Evolutionary conservation across 2,888 invertebrate species (phyloP), one percentile per base, ranked within the genome.

Genomic region (Spilosoma lubricipeda): DNA sequence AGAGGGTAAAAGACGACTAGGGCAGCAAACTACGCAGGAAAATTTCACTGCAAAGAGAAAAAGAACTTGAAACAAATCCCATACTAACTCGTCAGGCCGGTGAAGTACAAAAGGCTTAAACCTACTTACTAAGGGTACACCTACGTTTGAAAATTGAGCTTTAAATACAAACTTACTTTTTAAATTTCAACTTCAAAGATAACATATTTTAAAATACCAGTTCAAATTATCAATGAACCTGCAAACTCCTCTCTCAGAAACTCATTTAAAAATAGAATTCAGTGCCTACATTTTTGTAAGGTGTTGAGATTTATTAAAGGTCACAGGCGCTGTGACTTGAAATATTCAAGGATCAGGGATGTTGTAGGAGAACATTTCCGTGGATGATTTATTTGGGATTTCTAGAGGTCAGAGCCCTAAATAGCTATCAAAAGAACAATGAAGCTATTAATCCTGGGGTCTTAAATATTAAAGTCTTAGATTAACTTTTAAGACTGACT

Each of bases 271-370:
- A 70, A 74, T 56, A 66, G 52, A 65, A 66, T 67, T 66, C 33
- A 70, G 36, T 65, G 63, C 18, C 63, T 27, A 85, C 78, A 85
- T 87, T 91, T 90, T 90, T 89, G 90, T 90, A 89, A 90, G 88
- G 90, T 90, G 89, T 86, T 84, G 83, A 89, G 89, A 90, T 90
- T 89, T 90, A 90, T 90, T 83, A 85, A 87, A 85, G 88, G 85
- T 86, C 76, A 81, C 80, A 83, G 79, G 74, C 75, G 83, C 80
- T 76, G 73, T 81, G 86, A 84, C 89, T 90, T 93, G 90, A 93
- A 93, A 93, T 93, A 93, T 93, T 93, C 87, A 93, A 89, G 90
- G 90, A 87, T 88, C 87, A 87, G 67, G 85, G 87, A 82, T 88
- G 89, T 90, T 88, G 86, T 78, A 79, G 84, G 89, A 84, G 86